Evolutionary conservation across 2,113 vertebrate genomes (phyloP).

Genomic region (Hemiprocne comata): DNA sequence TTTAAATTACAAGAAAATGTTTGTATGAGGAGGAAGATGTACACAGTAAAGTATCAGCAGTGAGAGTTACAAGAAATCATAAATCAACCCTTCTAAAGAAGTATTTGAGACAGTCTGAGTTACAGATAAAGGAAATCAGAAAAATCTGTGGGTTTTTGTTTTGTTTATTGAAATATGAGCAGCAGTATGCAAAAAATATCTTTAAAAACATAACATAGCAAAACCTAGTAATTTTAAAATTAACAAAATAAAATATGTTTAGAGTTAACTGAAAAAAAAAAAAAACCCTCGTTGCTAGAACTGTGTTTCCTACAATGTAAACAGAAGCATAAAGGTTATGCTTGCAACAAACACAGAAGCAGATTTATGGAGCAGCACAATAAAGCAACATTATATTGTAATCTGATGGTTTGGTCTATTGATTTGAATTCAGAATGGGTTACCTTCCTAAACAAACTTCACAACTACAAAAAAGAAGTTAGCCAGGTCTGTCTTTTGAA

Average conservation of each 20-base stretch:
- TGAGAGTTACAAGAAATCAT: not conserved
- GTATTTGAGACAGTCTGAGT: not conserved
- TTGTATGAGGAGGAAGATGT: not conserved
- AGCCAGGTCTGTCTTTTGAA: not conserved
- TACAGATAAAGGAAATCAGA: slow-evolving; percentile 8
- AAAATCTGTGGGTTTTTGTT: not conserved
- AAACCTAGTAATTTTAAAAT: slow-evolving; percentile 72
- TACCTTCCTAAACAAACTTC: slow-evolving; percentile 1
- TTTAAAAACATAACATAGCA: slow-evolving; percentile 76
- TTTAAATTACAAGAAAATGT: not conserved
- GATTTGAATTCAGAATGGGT: slow-evolving; percentile 42
- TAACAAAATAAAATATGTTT: slow-evolving; percentile 69
- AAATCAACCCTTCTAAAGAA: not conserved
- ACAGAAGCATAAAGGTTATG: slow-evolving; percentile 70
- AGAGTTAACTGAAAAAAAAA: slow-evolving; percentile 64
- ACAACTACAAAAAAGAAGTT: not conserved
- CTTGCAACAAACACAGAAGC: slow-evolving; percentile 62
- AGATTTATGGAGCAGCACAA: slow-evolving; percentile 64
- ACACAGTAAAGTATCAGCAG: not conserved
- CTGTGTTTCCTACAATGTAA: slow-evolving; percentile 68
- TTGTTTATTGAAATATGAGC: slow-evolving; percentile 80
- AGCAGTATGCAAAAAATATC: slow-evolving; percentile 79
- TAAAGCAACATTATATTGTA: slow-evolving; percentile 18
- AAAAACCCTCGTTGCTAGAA: slow-evolving; percentile 64
- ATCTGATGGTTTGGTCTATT: slow-evolving; percentile 53